These are phyloP conservation scores for Paraplagusia blochii DNA, from an alignment of 2,113 vertebrate genomes.

Conservation along the genomic window DNA sequence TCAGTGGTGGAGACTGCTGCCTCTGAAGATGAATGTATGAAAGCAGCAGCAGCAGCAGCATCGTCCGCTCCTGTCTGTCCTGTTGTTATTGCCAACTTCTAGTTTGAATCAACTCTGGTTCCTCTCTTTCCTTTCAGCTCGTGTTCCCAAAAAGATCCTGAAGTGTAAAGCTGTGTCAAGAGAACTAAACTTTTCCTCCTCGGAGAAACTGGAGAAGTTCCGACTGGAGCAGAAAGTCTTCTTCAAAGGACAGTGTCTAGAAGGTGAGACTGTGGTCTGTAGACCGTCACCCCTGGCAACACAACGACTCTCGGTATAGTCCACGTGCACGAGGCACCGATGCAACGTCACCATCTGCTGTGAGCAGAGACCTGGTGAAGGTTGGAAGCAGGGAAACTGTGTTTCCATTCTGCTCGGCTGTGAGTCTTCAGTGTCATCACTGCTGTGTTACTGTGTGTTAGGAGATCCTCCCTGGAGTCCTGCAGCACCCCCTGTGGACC, in stretches of 20 bases:
- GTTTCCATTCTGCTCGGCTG: not conserved
- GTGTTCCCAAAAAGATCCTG: slow-evolving; percentile 98
- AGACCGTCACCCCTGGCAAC: too few species aligned
- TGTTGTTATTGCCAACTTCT: not conserved
- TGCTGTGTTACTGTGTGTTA: slow-evolving; percentile 17
- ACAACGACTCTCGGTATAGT: too few species aligned
- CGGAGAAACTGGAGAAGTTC: slow-evolving; percentile 98
- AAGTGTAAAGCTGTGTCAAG: slow-evolving; percentile 98
- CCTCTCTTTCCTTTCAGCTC: slow-evolving; percentile 75
- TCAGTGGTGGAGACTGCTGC: too few species aligned
- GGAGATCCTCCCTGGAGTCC: slow-evolving; percentile 6
- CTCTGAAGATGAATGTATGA: too few species aligned
- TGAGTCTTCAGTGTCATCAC: slow-evolving; percentile 1
- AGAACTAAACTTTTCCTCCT: slow-evolving; percentile 97
- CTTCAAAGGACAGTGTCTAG: slow-evolving; percentile 98
- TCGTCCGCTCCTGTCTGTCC: too few species aligned
- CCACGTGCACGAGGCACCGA: too few species aligned
- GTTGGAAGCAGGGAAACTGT: not conserved
- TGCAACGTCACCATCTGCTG: too few species aligned
- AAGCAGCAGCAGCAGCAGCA: too few species aligned
- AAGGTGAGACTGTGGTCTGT: slow-evolving; percentile 77
- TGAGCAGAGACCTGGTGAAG: too few species aligned
- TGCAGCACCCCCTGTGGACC: slow-evolving; percentile 3
- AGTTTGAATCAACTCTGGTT: slow-evolving; percentile 15
- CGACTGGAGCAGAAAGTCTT: slow-evolving; percentile 98